Evolutionary conservation across 1,140 invertebrate species (phyloP), one percentile per base, ranked within the genome.

Genomic region (Megalopta genalis): DNA sequence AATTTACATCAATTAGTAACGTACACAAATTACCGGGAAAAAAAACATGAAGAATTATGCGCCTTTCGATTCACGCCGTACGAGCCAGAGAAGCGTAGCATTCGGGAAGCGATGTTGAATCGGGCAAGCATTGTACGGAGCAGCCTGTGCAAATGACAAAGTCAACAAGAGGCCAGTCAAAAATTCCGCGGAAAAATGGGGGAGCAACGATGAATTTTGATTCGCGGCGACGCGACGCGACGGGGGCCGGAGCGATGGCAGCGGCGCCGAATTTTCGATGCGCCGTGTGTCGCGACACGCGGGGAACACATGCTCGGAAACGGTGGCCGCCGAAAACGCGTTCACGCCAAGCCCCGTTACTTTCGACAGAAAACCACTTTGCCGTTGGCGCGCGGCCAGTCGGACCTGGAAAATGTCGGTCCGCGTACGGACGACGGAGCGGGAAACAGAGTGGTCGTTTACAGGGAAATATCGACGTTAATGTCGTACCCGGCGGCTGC

Each of bases 381-480:
- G 68, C 21, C 12, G 54, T 39, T 60, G 72, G 72, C 46, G 71
- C 65, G 46, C 54, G 73, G 64, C 60, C 78, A 80, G 42, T 80
- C 21, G 72, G 42, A 80, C 54, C 72, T 37, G 64, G 72, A 76
- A 76, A 75, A 68, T 80, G 65, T 76, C 73, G 52, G 64, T 60
- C 16, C 52, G 10, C 21, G 39, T 14, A 2, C 8, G 39, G 39
- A 64, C 25, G 69, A 77, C 37, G n/a, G 8, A 16, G 25, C 27
- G 25, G 25, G 63, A 76, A 67, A 76, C 52, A 75, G 54, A 76
- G 66, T 49, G 73, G 79, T 81, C 65, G 73, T 77, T 77, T 69
- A 69, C 73, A 84, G 71, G 62, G 81, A 75, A 82, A 81, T 86
- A 86, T 82, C 57, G 67, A 86, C 57, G 76, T 82, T 79, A 77